Base-by-base conservation (phyloP, 2,797 vertebrate species). In the Falco naumanni region DNA sequence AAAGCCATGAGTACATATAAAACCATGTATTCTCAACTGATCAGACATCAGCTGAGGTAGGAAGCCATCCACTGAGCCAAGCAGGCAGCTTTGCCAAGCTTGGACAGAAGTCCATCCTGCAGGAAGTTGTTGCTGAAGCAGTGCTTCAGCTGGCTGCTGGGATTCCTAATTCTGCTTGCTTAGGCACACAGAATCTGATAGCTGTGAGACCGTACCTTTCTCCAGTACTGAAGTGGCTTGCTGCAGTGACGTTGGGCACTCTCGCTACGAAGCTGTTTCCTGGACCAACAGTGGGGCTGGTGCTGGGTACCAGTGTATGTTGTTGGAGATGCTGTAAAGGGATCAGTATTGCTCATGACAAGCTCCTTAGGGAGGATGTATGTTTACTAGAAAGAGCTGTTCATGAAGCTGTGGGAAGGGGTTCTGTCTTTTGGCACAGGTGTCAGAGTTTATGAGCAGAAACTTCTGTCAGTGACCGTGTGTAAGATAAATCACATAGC, bases 1-100 rank as follows among this genome's bases (percentile, higher is more conserved):
- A 3, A 80, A 75, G 22, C 56, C 6, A 0, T 31, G 29, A 22
- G 31, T 0, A 0, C 50, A 26, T n/a, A 9, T 25, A 59, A 70
- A 64, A 29, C 26, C 4, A 3, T 53, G 88, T 77, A 11, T 79
- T 93, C 68, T 54, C 2, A 6, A 37, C 47, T 48, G 37, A 65
- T 8, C 15, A 45, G 87, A 51, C 45, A 34, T 29, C 47, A 89
- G 43, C 33, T 71, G 74, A 61, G 54, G 20, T 72, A 66, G 33
- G 39, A 63, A 66, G 48, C 64, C 31, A 22, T 64, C 43, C 28
- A 8, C 48, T 57, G 61, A 75, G 64, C 29, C 47, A 56, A 31
- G 37, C 51, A 71, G 14, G 28, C 68, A 80, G 13, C 34, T 80
- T 85, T 66, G 34, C 45, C 69, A 71, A 39, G 13, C 33, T 74